Evolutionary conservation across 2,797 vertebrate species (phyloP).

Genomic region (Halcyon smyrnensis): DNA sequence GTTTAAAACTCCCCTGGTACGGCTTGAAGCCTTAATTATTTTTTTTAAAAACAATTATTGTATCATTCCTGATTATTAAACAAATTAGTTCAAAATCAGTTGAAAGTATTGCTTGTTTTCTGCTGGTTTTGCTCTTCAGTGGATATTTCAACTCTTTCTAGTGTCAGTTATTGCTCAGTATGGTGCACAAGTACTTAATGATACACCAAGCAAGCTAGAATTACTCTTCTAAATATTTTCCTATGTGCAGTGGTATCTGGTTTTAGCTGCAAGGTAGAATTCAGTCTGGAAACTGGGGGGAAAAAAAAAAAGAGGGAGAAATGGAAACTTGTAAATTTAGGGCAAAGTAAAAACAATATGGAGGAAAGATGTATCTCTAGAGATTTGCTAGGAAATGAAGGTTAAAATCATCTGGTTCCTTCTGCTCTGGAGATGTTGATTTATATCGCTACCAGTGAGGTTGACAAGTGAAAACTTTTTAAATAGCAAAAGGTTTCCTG

Average conservation of each 20-base stretch:
- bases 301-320: neutral
- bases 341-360: conserved; percentile 46
- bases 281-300: neutral
- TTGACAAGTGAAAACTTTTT: conserved; percentile 27
- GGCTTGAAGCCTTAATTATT: too few relatives aligned
- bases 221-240: conserved; percentile 1
- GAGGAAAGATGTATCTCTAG: conserved; percentile 14
- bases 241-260: neutral
- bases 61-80: neutral
- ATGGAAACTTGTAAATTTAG: conserved; percentile 33
- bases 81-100: neutral
- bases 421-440: neutral
- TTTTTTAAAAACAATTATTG: neutral
- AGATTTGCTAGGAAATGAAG: conserved; percentile 53
- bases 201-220: neutral
- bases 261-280: neutral
- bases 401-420: conserved; percentile 38
- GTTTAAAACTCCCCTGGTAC: too few relatives aligned
- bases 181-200: neutral
- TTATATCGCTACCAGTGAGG: neutral
- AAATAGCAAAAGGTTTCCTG: neutral
- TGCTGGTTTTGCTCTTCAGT: neutral
- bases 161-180: neutral
- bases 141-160: neutral
- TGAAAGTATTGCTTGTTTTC: neutral